A percentile compares a stretch with the other conserved stretches of the same genome.
phyloP scores from a whole-genome alignment of 2,113 vertebrate species.

The Seriola quinqueradiata region DNA sequence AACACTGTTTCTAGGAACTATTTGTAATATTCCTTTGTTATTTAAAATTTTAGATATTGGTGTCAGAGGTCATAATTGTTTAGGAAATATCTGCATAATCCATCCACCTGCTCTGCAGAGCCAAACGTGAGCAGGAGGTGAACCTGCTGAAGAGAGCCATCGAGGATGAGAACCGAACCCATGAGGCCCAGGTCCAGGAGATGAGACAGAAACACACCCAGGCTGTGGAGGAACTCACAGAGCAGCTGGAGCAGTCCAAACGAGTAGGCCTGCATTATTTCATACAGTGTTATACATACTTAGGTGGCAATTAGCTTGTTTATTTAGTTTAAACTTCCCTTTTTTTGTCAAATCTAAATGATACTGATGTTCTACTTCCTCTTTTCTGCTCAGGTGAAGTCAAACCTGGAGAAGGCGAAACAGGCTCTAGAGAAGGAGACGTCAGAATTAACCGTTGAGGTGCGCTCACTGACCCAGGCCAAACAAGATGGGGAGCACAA shows the following conservation, averaged over 20 bases:
- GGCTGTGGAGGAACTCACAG: conserved; percentile 91
- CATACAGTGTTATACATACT: background rate
- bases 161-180: conserved; percentile 92
- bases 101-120: conserved; percentile 80
- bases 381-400: conserved; percentile 86
- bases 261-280: conserved; percentile 81
- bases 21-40: background rate
- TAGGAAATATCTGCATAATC: background rate
- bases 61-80: background rate
- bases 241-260: conserved; percentile 96
- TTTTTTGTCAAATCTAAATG: background rate
- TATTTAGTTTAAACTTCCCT: background rate
- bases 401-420: conserved; percentile 94
- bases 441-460: conserved; percentile 87
- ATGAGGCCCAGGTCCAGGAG: conserved; percentile 94
- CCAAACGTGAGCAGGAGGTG: conserved; percentile 96
- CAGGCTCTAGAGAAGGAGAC: conserved; percentile 94
- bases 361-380: background rate
- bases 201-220: conserved; percentile 96
- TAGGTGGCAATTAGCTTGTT: background rate
- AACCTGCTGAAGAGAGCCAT: conserved; percentile 91
- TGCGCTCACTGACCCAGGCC: conserved; percentile 88
- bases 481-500: conserved; percentile 96
- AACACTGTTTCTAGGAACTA: too few species aligned
- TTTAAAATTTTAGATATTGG: background rate